phyloP scores from a whole-genome alignment of 2,797 vertebrate species.

The Acanthurus leucopareius region DNA sequence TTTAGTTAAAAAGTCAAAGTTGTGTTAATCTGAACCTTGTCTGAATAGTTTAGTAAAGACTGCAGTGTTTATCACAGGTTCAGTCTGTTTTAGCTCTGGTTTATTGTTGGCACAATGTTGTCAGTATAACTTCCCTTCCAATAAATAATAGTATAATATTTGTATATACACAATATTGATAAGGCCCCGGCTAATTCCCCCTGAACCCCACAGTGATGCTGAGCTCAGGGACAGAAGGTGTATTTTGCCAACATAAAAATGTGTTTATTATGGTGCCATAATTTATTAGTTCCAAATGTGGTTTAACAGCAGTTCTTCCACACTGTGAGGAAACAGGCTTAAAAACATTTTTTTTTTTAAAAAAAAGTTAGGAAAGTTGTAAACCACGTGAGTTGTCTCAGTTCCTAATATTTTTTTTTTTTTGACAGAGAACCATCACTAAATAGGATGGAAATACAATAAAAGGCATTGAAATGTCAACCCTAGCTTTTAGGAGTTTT shows the following conservation, averaged over 20 bases:
- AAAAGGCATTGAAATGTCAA: slow-evolving; percentile 85
- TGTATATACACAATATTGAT: not conserved
- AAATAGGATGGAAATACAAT: slow-evolving; percentile 82
- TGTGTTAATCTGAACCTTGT: not conserved
- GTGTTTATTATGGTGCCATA: slow-evolving; percentile 21
- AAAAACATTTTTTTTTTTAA: slow-evolving; percentile 31
- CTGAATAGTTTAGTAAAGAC: not conserved
- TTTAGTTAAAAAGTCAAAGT: no score
- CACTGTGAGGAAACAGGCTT: slow-evolving; percentile 33
- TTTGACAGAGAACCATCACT: slow-evolving; percentile 69
- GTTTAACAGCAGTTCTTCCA: slow-evolving; percentile 21
- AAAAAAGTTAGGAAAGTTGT: slow-evolving; percentile 61
- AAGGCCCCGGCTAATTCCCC: not conserved
- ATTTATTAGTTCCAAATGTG: slow-evolving; percentile 31
- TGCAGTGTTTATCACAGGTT: not conserved
- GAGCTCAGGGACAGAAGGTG: no score
- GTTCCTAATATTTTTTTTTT: slow-evolving; percentile 56
- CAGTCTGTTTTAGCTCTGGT: not conserved
- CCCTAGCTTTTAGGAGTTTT: slow-evolving; percentile 79
- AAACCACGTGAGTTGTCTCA: slow-evolving; percentile 37
- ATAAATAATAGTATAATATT: no score
- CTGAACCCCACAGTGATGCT: no score
- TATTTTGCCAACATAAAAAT: slow-evolving; percentile 17
- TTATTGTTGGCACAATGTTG: not conserved
- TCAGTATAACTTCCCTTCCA: not conserved